Conservation (phyloP, 2,113 vertebrate species). For the Lontra canadensis region DNA sequence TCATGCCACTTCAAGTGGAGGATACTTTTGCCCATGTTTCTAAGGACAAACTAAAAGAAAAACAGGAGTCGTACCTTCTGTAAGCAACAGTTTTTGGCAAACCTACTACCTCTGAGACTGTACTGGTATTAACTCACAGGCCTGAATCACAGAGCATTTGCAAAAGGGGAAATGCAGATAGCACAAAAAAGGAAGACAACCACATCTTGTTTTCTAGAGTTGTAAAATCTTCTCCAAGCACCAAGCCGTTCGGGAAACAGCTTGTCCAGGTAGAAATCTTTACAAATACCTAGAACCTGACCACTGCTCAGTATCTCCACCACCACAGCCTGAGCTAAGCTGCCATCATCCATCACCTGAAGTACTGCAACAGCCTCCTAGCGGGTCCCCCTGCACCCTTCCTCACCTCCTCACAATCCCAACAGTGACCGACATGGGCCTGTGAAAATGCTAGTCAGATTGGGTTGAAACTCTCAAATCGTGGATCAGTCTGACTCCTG, state of each 20-base stretch:
- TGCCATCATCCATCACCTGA: not conserved
- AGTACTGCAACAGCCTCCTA: not conserved
- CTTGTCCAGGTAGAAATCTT: not conserved
- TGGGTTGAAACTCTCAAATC: not conserved
- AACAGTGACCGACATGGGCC: not conserved
- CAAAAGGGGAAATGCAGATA: not conserved
- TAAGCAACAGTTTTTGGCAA: constrained; percentile 1
- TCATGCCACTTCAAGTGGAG: not conserved
- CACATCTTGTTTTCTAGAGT: not conserved
- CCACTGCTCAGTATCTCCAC: not conserved
- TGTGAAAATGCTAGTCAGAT: not conserved
- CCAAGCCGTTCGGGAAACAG: not conserved
- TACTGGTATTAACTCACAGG: not conserved
- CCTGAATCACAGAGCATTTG: not conserved
- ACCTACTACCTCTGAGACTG: not conserved
- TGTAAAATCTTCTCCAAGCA: not conserved
- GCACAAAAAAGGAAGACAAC: not conserved
- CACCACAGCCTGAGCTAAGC: not conserved
- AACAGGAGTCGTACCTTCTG: not conserved
- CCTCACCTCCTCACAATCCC: not conserved
- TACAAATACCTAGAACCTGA: not conserved
- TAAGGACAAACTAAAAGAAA: constrained; percentile 16
- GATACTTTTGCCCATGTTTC: not conserved
- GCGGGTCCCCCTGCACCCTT: not conserved
- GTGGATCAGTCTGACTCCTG: not conserved